Percentiles rank a stretch among this genome's conserved stretches.
phyloP scores from a whole-genome alignment of 2,888 invertebrate genomes.

The Suillia variegata region DNA sequence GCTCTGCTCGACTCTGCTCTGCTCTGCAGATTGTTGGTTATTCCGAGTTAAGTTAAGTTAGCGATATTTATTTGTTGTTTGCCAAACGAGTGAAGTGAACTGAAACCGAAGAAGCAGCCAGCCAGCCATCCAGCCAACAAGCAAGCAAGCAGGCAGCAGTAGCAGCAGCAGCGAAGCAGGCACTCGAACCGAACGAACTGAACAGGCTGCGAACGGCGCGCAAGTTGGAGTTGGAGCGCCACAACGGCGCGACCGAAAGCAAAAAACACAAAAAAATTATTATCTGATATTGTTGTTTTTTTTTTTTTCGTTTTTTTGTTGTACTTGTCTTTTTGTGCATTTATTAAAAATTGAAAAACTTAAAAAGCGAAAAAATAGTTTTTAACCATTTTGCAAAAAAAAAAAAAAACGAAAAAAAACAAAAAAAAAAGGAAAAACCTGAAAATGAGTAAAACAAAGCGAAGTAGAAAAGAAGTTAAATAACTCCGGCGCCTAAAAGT shows the following conservation, averaged over 20 bases:
- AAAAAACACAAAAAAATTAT: not conserved
- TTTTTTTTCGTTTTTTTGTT: too few species aligned
- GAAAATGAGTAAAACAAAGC: conserved; percentile 3
- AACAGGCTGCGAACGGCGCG: not conserved
- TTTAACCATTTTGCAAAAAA: not conserved
- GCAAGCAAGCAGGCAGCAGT: conserved; percentile 42
- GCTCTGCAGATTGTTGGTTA: conserved; percentile 37
- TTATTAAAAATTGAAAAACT: too few species aligned
- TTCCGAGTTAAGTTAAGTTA: conserved; percentile 56
- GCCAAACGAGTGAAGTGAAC: conserved; percentile 52
- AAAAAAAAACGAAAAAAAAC: conserved; percentile 4
- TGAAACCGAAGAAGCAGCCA: conserved; percentile 34
- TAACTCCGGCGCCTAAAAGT: conserved; percentile 21
- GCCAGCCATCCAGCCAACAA: not conserved
- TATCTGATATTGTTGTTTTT: not conserved
- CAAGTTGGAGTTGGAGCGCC: not conserved
- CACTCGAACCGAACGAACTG: too few species aligned
- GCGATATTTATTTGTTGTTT: conserved; percentile 47
- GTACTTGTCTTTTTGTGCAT: too few species aligned
- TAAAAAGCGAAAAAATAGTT: not conserved
- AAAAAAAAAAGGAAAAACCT: not conserved
- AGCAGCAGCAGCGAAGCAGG: conserved; percentile 1
- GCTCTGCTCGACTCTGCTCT: too few species aligned
- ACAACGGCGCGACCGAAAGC: not conserved
- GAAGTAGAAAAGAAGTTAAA: too few species aligned